Evolutionary conservation across 2,113 vertebrate species (phyloP).

Genomic region (Piaya cayana): DNA sequence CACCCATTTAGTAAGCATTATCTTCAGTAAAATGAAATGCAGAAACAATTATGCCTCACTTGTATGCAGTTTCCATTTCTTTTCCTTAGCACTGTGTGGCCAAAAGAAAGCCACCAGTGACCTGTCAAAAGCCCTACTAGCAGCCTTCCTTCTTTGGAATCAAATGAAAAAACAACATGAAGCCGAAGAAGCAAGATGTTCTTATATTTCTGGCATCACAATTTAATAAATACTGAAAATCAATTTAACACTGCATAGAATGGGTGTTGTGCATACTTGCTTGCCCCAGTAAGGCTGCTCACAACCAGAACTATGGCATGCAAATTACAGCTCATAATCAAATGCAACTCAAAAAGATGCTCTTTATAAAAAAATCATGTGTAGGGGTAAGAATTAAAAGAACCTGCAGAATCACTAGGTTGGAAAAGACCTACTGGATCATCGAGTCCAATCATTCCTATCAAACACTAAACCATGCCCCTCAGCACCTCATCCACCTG

Average conservation of each 20-base stretch:
- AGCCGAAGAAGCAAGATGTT: background rate
- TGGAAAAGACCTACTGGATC: too few relatives aligned
- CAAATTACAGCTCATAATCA: background rate
- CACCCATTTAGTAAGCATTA: background rate
- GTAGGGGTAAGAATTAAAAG: background rate
- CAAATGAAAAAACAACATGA: background rate
- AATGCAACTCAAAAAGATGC: background rate
- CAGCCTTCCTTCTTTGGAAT: background rate
- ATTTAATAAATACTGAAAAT: background rate
- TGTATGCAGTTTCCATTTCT: background rate
- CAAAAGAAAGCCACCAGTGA: background rate
- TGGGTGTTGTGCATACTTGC: background rate
- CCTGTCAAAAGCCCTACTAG: background rate
- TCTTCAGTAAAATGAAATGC: background rate
- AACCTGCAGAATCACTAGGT: background rate
- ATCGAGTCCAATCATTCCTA: too few relatives aligned
- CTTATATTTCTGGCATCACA: background rate
- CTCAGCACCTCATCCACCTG: too few relatives aligned
- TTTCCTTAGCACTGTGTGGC: background rate
- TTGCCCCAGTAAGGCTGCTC: background rate
- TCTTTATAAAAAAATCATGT: rapidly evolving
- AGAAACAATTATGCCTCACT: background rate
- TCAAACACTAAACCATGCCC: too few relatives aligned
- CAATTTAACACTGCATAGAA: background rate
- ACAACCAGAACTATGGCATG: background rate